Evolutionary conservation across 1,140 invertebrate genomes (phyloP), one percentile per base, ranked within the genome.

Genomic region (Cyrtorhinus lividipennis): DNA sequence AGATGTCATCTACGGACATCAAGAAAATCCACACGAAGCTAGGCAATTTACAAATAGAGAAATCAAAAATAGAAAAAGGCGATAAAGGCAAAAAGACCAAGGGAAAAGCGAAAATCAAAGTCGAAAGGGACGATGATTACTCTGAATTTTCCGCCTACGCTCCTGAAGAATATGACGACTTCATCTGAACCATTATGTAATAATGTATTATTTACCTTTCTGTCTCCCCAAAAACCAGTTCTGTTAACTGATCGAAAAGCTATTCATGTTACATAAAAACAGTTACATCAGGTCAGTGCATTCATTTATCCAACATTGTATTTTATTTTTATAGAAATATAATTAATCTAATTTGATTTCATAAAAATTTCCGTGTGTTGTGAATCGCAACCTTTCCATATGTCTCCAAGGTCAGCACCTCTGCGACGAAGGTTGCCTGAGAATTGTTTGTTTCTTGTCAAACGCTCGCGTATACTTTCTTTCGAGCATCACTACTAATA

Each of bases 21-120:
- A 90, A 87, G 68, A 90, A 88, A 77, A 80, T 92, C 68, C 90
- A 90, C 74, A 81, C 82, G 67, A 81, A 79, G 61, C 74, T 92
- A 66, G 88, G 90, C 73, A 86, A 83, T 73, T 74, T 92, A 65
- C 82, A 84, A 67, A 81, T 85, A 66, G 89, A 92, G 72, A 92
- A 92, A 73, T 76, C 83, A 63, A 92, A 90, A 75, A 74, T 86
- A 56, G 73, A 75, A 67, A 77, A 76, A 65, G 58, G 58, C 12
- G 58, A 88, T 2, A 69, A 69, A 60, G 63, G 24, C 84, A 90
- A 71, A 87, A 88, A 73, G 80, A 78, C 23, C 80, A 89, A 89
- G 73, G 82, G 81, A 64, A 88, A 88, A 72, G 69, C 63, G 25
- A 74, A 74, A 70, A 85, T 82, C 1, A 86, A 86, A 72, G 76